Evolutionary conservation across 2,113 vertebrate genomes (phyloP).

Genomic region (Thinocorus orbignyianus): DNA sequence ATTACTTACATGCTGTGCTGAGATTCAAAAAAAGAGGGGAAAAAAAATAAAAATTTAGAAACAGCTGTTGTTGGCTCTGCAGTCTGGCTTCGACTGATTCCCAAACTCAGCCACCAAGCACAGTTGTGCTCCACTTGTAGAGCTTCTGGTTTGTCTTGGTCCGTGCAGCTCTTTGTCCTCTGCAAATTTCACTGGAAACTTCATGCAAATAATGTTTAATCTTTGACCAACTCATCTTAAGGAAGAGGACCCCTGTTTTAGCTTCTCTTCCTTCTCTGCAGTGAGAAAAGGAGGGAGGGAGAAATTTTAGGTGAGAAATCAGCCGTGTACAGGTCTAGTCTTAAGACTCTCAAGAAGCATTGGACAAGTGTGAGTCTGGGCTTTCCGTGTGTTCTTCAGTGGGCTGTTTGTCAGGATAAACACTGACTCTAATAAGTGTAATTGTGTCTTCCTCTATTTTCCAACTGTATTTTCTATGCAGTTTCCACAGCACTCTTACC

Average conservation of each 20-base stretch:
- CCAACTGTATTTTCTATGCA: background rate
- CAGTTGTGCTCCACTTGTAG: slow-evolving; percentile 4
- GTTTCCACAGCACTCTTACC: background rate
- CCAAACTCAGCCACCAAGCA: slow-evolving; percentile 18
- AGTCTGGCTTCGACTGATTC: background rate
- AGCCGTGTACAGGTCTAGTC: background rate
- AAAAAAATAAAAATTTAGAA: background rate
- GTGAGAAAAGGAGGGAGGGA: background rate
- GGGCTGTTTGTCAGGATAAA: background rate
- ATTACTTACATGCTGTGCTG: background rate
- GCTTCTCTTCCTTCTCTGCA: background rate
- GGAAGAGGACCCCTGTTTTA: background rate
- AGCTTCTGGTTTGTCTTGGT: slow-evolving; percentile 54
- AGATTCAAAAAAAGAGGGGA: background rate
- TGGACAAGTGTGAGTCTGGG: background rate
- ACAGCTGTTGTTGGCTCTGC: background rate
- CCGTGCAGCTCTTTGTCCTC: background rate
- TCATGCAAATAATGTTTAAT: background rate
- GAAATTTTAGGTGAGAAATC: background rate
- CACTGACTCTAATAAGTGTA: background rate
- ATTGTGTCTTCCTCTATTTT: background rate
- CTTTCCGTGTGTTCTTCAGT: background rate
- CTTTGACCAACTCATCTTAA: background rate
- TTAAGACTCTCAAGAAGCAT: background rate
- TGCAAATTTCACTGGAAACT: slow-evolving; percentile 6